Evolutionary conservation across 2,888 invertebrate species (phyloP).

Genomic region (Helobdella robusta): DNA sequence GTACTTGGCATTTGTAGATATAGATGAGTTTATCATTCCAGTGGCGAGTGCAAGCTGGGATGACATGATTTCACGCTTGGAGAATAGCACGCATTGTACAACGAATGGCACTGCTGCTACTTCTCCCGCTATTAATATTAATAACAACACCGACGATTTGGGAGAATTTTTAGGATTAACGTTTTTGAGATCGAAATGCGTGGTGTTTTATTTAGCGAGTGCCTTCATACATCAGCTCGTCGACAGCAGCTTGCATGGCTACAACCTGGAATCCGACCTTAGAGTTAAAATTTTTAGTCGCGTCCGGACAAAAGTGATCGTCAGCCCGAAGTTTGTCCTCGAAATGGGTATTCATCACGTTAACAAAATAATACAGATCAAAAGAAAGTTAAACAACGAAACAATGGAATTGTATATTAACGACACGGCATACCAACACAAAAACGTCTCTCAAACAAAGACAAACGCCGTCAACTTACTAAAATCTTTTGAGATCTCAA

Average conservation of each 20-base stretch:
- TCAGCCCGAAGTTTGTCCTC: slow-evolving; percentile 46
- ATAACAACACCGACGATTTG: neutral
- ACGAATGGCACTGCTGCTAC: no score
- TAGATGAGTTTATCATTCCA: slow-evolving; percentile 48
- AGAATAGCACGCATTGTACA: neutral
- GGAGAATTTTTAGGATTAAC: no score
- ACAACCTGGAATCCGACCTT: slow-evolving; percentile 38
- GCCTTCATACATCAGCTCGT: slow-evolving; percentile 39
- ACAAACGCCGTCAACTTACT: slow-evolving; percentile 37
- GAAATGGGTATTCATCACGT: slow-evolving; percentile 51
- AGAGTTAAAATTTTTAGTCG: slow-evolving; percentile 37
- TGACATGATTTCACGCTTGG: slow-evolving; percentile 18
- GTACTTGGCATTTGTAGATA: slow-evolving; percentile 43
- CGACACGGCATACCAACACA: neutral
- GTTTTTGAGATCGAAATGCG: neutral
- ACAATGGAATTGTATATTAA: no score
- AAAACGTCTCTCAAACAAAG: neutral
- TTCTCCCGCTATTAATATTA: neutral
- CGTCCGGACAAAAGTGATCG: slow-evolving; percentile 47
- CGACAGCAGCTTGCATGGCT: slow-evolving; percentile 32
- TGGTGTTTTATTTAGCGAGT: slow-evolving; percentile 43
- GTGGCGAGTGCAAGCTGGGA: slow-evolving; percentile 30
- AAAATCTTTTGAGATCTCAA: slow-evolving; percentile 36
- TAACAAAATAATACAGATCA: slow-evolving; percentile 41
- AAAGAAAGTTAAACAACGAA: neutral